phyloP scores from a whole-genome alignment of 2,797 vertebrate genomes.

The Micropoecilia bifurca region DNA sequence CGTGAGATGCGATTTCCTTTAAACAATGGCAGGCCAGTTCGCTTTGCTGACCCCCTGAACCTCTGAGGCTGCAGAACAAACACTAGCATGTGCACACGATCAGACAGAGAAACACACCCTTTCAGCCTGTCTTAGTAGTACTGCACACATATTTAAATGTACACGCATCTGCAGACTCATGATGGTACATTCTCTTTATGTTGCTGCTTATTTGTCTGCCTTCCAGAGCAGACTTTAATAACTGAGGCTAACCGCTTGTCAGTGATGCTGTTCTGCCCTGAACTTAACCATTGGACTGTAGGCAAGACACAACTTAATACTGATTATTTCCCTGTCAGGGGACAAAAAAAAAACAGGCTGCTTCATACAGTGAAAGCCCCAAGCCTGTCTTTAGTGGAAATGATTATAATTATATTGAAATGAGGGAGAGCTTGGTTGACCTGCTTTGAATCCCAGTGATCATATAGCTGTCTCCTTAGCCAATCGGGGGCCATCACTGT shows the following conservation, averaged over 20 bases:
- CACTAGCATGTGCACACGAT: conserved; percentile 13
- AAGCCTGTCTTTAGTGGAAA: conserved; percentile 54
- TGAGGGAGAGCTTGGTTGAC: conserved; percentile 44
- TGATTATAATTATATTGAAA: conserved; percentile 60
- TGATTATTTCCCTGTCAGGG: conserved; percentile 58
- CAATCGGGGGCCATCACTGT: conserved; percentile 37
- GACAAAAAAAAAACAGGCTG: conserved; percentile 17
- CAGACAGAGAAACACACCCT: conserved; percentile 23
- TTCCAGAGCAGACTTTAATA: conserved; percentile 61
- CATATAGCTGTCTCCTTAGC: conserved; percentile 41
- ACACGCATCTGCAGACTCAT: conserved; percentile 27
- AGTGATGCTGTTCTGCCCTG: conserved; percentile 29
- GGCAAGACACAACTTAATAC: conserved; percentile 40
- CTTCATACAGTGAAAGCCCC: conserved; percentile 31
- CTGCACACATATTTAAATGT: conserved; percentile 18
- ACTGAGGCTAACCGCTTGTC: conserved; percentile 56
- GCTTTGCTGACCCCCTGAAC: conserved; percentile 62
- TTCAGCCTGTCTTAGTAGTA: conserved; percentile 35
- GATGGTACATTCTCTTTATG: conserved; percentile 57
- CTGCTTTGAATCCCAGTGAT: conserved; percentile 46
- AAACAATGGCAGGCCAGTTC: conserved; percentile 72
- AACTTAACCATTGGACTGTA: conserved; percentile 43
- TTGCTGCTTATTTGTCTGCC: conserved; percentile 60
- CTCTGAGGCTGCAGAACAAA: conserved; percentile 57
- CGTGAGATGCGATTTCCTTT: conserved; percentile 76